phyloP scores from a whole-genome alignment of 2,888 invertebrate species.

The Drosophila mercatorum region DNA sequence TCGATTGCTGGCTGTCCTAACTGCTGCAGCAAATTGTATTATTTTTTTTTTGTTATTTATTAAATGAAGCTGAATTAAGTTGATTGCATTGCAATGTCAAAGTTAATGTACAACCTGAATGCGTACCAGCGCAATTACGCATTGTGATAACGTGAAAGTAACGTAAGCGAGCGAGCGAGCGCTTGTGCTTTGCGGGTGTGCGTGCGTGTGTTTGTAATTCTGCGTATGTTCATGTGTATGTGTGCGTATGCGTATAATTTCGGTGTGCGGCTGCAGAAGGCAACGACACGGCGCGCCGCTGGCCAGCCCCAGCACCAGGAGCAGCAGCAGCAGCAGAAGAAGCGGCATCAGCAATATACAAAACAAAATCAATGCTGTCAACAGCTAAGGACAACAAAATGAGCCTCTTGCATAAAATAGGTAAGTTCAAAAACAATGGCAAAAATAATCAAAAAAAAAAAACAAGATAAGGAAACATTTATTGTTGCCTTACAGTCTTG shows the following conservation, averaged over 20 bases:
- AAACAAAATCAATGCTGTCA: slow-evolving; percentile 51
- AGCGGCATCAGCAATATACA: slow-evolving; percentile 33
- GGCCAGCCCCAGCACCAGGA: slow-evolving; percentile 38
- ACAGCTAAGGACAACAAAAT: slow-evolving; percentile 58
- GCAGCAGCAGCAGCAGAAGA: slow-evolving; percentile 37
- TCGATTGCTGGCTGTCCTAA: slow-evolving; percentile 57
- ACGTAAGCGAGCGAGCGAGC: slow-evolving; percentile 46
- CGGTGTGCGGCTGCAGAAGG: slow-evolving; percentile 66
- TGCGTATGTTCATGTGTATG: slow-evolving; percentile 53
- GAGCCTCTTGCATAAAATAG: slow-evolving; percentile 74
- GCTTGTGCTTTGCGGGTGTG: slow-evolving; percentile 59
- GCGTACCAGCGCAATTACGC: slow-evolving; percentile 44
- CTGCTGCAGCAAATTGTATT: slow-evolving; percentile 61
- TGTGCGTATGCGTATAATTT: slow-evolving; percentile 61
- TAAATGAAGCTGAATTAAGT: slow-evolving; percentile 62
- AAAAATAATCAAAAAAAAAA: background rate
- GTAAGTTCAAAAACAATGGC: slow-evolving; percentile 45
- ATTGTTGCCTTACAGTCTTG: slow-evolving; percentile 19
- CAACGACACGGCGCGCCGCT: slow-evolving; percentile 60
- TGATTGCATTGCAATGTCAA: slow-evolving; percentile 60
- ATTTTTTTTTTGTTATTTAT: slow-evolving; percentile 59
- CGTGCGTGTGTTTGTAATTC: slow-evolving; percentile 40
- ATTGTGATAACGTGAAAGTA: slow-evolving; percentile 53
- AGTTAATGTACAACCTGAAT: slow-evolving; percentile 46
- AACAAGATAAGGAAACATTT: slow-evolving; percentile 10